Conservation (phyloP, 35 echinoderm and acorn worm genomes). For the Ptychodera flava region DNA sequence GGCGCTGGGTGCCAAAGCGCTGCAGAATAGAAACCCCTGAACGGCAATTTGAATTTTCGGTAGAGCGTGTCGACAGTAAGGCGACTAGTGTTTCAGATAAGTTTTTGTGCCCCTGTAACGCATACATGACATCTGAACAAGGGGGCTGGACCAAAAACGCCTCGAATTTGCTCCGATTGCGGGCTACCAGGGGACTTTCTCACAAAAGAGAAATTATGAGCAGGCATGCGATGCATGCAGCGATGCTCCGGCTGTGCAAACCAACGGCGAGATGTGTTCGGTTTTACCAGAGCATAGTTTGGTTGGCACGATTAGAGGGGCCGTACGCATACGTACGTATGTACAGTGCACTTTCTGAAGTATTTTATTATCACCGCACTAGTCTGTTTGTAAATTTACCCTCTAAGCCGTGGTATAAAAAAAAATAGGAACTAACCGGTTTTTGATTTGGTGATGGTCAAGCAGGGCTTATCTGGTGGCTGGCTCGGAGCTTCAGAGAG, state of each 20-base stretch:
- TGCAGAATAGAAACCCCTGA: background rate
- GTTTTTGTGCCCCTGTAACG: background rate
- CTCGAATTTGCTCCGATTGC: background rate
- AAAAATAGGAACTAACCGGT: background rate
- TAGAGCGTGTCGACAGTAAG: background rate
- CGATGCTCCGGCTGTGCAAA: background rate
- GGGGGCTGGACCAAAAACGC: background rate
- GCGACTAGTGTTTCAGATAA: background rate
- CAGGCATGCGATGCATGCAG: too few relatives aligned
- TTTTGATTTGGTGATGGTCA: background rate
- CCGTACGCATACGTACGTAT: too few relatives aligned
- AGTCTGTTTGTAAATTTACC: background rate
- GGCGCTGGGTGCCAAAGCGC: background rate
- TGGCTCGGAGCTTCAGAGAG: too few relatives aligned
- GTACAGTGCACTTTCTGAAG: too few relatives aligned
- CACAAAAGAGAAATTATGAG: too few relatives aligned
- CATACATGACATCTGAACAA: background rate
- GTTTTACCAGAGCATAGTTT: background rate
- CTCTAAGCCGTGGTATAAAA: background rate
- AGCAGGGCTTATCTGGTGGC: too few relatives aligned
- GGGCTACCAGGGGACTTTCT: too few relatives aligned
- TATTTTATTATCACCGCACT: too few relatives aligned
- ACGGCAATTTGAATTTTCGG: background rate
- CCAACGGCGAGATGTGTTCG: background rate
- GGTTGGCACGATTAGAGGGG: background rate